Conservation (phyloP, 2,797 vertebrate species). For the Pachyuromys duprasi region DNA sequence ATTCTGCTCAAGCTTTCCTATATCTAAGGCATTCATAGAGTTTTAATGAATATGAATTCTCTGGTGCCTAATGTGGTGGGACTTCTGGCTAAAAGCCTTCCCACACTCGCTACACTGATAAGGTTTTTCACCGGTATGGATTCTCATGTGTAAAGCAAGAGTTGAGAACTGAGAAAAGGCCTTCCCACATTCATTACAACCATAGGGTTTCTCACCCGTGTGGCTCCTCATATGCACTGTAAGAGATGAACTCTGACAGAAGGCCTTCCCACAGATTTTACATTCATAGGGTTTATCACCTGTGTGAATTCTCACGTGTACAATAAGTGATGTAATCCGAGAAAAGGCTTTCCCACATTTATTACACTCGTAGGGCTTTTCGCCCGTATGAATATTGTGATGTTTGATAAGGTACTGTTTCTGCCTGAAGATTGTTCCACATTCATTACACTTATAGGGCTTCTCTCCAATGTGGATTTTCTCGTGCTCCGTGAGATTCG, state of each 20-base stretch:
- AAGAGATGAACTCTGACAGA: slow-evolving; percentile 79
- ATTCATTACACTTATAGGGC: slow-evolving; percentile 82
- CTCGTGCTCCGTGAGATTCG: slow-evolving; percentile 81
- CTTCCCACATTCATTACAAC: slow-evolving; percentile 80
- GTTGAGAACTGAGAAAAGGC: slow-evolving; percentile 82
- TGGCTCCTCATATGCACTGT: slow-evolving; percentile 81
- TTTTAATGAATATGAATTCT: slow-evolving; percentile 82
- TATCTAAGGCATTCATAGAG: slow-evolving; percentile 48
- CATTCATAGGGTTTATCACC: slow-evolving; percentile 82
- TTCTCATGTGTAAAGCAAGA: slow-evolving; percentile 80
- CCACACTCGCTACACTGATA: slow-evolving; percentile 80
- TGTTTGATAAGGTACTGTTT: slow-evolving; percentile 83
- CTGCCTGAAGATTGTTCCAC: slow-evolving; percentile 81
- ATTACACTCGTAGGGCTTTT: slow-evolving; percentile 81
- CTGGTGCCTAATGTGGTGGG: slow-evolving; percentile 81
- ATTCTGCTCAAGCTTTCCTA: slow-evolving; percentile 49
- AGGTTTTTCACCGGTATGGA: slow-evolving; percentile 81
- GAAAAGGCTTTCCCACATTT: slow-evolving; percentile 82
- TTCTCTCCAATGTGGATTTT: slow-evolving; percentile 83
- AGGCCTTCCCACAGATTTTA: slow-evolving; percentile 79
- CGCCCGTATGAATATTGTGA: slow-evolving; percentile 82
- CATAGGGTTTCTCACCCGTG: slow-evolving; percentile 79
- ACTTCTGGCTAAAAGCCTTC: slow-evolving; percentile 82
- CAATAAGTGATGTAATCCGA: slow-evolving; percentile 79
- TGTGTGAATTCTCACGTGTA: slow-evolving; percentile 80